Conservation (phyloP, 2,797 vertebrate species). For the Pipistrellus nathusii region DNA sequence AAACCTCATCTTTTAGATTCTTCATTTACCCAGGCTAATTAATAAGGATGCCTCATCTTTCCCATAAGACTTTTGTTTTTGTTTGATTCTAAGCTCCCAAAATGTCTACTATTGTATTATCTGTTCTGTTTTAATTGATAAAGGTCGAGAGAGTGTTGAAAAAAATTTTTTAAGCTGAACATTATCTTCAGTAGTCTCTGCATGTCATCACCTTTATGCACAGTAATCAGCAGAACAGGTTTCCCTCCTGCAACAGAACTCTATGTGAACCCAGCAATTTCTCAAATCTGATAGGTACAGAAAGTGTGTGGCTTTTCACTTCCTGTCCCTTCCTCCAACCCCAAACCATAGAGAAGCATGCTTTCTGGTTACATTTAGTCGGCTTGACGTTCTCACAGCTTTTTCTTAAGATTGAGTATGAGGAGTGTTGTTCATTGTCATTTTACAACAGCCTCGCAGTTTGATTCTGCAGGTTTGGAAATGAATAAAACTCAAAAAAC, state of each 20-base stretch:
- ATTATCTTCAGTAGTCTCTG: conserved; percentile 46
- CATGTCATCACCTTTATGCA: conserved; percentile 51
- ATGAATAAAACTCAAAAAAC: conserved; percentile 3
- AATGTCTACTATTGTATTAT: neutral
- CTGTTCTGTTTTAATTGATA: conserved; percentile 22
- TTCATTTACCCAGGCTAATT: neutral
- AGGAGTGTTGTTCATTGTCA: neutral
- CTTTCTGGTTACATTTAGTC: conserved; percentile 77
- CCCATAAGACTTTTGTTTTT: conserved; percentile 19
- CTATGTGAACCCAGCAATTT: conserved; percentile 70
- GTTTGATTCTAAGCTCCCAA: neutral
- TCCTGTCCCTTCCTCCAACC: conserved; percentile 80
- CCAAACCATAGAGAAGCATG: conserved; percentile 68
- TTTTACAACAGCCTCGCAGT: conserved; percentile 19
- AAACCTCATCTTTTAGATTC: neutral
- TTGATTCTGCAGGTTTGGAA: conserved; percentile 31
- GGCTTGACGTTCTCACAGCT: conserved; percentile 27
- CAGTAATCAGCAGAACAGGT: conserved; percentile 53
- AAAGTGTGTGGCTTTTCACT: conserved; percentile 69
- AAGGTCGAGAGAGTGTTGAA: neutral
- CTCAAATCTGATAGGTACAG: conserved; percentile 72
- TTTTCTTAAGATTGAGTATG: conserved; percentile 34
- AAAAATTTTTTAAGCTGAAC: conserved; percentile 3
- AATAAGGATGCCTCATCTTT: neutral
- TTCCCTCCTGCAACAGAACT: conserved; percentile 39